Conservation (phyloP, 2,888 invertebrate genomes). For the Ophion ventricosus region DNA sequence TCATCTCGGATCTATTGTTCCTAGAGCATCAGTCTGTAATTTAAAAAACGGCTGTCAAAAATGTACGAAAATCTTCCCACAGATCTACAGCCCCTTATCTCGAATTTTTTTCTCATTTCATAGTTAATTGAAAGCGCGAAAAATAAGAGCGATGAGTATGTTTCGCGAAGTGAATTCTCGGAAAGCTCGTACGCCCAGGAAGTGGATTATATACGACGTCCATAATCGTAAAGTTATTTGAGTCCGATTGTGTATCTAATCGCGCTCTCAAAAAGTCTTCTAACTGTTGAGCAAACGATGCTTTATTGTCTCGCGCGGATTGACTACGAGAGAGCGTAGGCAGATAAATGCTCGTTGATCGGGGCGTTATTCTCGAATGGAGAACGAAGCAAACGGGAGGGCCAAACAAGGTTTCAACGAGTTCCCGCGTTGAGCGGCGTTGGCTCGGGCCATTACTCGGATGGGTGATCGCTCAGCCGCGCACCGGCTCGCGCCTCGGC, state of each 20-base stretch:
- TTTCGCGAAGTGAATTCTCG: not conserved
- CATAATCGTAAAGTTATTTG: conserved; percentile 69
- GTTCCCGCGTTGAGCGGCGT: not conserved
- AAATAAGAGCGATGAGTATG: not conserved
- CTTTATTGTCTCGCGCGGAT: conserved; percentile 43
- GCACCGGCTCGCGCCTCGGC: too few relatives aligned
- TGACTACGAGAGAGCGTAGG: conserved; percentile 3
- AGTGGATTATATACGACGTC: conserved; percentile 39
- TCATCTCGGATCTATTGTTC: too few relatives aligned
- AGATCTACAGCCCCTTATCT: too few relatives aligned
- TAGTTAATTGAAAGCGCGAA: not conserved
- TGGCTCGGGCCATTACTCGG: not conserved
- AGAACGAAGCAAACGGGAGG: not conserved
- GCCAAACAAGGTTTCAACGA: not conserved
- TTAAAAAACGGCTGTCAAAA: too few relatives aligned
- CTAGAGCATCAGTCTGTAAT: too few relatives aligned
- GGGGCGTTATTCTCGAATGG: not conserved
- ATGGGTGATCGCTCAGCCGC: too few relatives aligned
- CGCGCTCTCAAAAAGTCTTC: conserved; percentile 26
- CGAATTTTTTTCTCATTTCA: not conserved
- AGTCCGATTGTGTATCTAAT: conserved; percentile 66
- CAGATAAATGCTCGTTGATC: not conserved
- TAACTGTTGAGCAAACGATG: conserved; percentile 49
- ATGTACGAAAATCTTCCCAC: too few relatives aligned
- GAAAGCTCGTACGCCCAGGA: conserved; percentile 11